A percentile compares a stretch with the other conserved stretches of the same genome.
Evolutionary conservation across 2,888 invertebrate species (phyloP).

Genomic region (Seira ritae): DNA sequence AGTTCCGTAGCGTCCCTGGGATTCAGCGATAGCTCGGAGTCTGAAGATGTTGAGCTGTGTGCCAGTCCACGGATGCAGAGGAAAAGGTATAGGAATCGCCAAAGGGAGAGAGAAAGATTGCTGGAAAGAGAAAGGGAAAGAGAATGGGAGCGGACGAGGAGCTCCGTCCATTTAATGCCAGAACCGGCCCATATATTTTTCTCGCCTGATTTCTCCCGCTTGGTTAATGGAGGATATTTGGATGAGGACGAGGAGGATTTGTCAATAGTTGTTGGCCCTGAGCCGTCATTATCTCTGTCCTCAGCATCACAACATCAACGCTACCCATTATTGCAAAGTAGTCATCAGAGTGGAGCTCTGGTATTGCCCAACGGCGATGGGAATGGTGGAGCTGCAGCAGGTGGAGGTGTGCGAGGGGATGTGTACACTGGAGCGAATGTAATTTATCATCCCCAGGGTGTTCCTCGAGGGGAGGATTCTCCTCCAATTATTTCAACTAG

Average conservation of each 20-base stretch:
- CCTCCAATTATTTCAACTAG: slow-evolving; percentile 65
- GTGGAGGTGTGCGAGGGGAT: slow-evolving; percentile 46
- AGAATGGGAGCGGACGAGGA: slow-evolving; percentile 70
- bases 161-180: slow-evolving; percentile 65
- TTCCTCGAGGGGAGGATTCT: slow-evolving; percentile 55
- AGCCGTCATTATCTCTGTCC: not conserved
- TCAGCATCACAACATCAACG: slow-evolving; percentile 29
- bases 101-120: slow-evolving; percentile 70
- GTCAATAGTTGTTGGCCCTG: slow-evolving; percentile 61
- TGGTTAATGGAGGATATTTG: slow-evolving; percentile 75
- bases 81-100: slow-evolving; percentile 76
- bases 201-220: slow-evolving; percentile 80
- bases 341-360: slow-evolving; percentile 41
- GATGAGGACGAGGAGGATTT: slow-evolving; percentile 72
- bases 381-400: slow-evolving; percentile 4
- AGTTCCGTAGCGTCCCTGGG: slow-evolving; percentile 71
- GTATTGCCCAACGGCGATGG: slow-evolving; percentile 42
- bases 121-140: slow-evolving; percentile 69
- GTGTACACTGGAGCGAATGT: slow-evolving; percentile 58
- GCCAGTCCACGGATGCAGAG: slow-evolving; percentile 90
- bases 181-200: too few relatives aligned
- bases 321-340: slow-evolving; percentile 27
- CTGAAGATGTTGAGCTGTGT: slow-evolving; percentile 83
- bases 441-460: slow-evolving; percentile 64
- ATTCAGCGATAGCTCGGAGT: slow-evolving; percentile 82